Evolutionary conservation across 2,888 invertebrate species (phyloP), one percentile per base, ranked within the genome.

Genomic region (Achlya flavicornis): DNA sequence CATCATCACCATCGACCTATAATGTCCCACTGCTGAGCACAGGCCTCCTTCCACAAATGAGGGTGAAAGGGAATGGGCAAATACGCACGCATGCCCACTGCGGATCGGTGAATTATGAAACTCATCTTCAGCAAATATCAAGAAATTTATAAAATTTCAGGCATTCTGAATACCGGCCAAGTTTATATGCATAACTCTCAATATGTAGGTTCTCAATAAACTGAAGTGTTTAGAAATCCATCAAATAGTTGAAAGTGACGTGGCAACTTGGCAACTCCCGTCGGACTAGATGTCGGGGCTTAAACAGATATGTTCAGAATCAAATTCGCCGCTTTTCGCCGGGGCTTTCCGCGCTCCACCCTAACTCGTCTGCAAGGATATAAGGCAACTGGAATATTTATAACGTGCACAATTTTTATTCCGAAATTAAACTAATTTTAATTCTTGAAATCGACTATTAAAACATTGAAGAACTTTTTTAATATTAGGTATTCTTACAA

Each of bases 221-320:
- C 16, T 48, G 6, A 53, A 53, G 53, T 19, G 19, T 53, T 53
- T 19, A 53, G 53, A 46, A 46, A 53, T 53, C 53, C 53, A 53
- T 53, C 53, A 53, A 48, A 48, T 48, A 16, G 48, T 16, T 46
- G 59, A 70, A 64, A 65, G 62, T 68, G 66, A 69, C 72, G 74
- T 77, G 70, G 71, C 68, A 71, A 73, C 67, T 73, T 65, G 62
- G 65, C 64, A 71, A 70, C 68, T 74, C 73, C 75, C 77, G 77
- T 81, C 82, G 70, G 73, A 72, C 80, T 78, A 79, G 78, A 85
- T 86, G 81, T 80, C 67, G 74, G 69, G 72, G 81, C 83, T 85
- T 86, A 81, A 80, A 78, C 78, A 81, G 86, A 85, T 87, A 86
- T 85, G 85, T 86, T 78, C 73, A 69, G 80, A 86, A 87, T 86